Evolutionary conservation across 2,888 invertebrate genomes (phyloP).

Genomic region (Laothoe populi): DNA sequence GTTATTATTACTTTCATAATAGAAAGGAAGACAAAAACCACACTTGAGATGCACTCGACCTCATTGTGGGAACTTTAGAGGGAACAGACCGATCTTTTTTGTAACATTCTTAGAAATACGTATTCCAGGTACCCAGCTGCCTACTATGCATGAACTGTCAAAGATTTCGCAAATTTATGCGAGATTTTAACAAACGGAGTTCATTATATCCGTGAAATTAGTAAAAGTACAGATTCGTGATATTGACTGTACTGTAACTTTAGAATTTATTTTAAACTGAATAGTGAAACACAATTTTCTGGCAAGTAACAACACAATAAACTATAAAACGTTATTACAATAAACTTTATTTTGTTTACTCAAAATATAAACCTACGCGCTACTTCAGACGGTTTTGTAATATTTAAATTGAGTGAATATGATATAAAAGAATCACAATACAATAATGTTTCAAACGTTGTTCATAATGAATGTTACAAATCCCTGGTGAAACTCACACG

Average conservation of each 20-base stretch:
- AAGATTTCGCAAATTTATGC: conserved; percentile 47
- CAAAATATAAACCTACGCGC: not conserved
- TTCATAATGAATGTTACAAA: not conserved
- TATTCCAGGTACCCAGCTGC: conserved; percentile 71
- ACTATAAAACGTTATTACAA: not conserved
- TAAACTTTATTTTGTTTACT: not conserved
- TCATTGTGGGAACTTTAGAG: conserved; percentile 77
- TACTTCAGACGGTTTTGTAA: not conserved
- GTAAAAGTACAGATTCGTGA: conserved; percentile 23
- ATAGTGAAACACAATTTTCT: not conserved
- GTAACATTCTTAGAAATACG: conserved; percentile 65
- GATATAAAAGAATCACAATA: not conserved
- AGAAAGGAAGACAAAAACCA: conserved; percentile 74
- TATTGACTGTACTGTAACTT: conserved; percentile 7
- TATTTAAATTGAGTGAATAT: not conserved
- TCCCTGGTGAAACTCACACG: conserved; percentile 38
- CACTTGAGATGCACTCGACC: conserved; percentile 73
- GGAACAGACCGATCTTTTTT: conserved; percentile 73
- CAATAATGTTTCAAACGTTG: too few relatives aligned
- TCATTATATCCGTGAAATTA: conserved; percentile 18
- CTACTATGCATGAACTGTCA: conserved; percentile 35
- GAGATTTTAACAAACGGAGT: conserved; percentile 23
- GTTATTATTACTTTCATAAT: conserved; percentile 76
- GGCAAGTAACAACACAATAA: not conserved
- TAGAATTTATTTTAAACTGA: conserved; percentile 1